Conservation (phyloP, 2,888 invertebrate species). For the Tineola bisselliella region DNA sequence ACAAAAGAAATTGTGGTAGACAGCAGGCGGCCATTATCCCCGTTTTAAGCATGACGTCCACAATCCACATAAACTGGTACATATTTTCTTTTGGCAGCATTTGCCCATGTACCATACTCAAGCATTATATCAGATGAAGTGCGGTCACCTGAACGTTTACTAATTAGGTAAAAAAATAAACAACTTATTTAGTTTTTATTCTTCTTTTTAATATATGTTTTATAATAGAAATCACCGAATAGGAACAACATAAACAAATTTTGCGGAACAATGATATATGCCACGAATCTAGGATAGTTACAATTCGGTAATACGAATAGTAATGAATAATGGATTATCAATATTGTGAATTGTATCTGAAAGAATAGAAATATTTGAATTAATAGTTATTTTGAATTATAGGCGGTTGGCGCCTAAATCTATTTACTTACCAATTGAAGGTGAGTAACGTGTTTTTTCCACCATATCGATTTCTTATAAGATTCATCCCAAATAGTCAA, state of each 20-base stretch:
- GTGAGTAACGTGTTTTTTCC: constrained; percentile 85
- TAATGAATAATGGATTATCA: constrained; percentile 63
- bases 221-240: constrained; percentile 75
- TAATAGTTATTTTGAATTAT: no score
- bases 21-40: no score
- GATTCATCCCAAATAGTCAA: constrained; percentile 76
- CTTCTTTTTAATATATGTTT: constrained; percentile 57
- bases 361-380: no score
- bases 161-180: not conserved
- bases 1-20: no score
- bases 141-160: no score
- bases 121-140: no score
- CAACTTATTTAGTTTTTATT: constrained; percentile 17
- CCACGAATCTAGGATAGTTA: constrained; percentile 61
- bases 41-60: no score
- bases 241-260: constrained; percentile 74
- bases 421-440: constrained; percentile 73
- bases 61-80: no score
- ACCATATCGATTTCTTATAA: constrained; percentile 78
- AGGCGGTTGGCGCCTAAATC: no score
- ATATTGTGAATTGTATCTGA: constrained; percentile 71
- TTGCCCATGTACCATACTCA: no score
- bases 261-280: constrained; percentile 69
- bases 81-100: no score
- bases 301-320: constrained; percentile 56